Conservation (phyloP, 2,888 invertebrate species). For the Rotaria sp. region DNA sequence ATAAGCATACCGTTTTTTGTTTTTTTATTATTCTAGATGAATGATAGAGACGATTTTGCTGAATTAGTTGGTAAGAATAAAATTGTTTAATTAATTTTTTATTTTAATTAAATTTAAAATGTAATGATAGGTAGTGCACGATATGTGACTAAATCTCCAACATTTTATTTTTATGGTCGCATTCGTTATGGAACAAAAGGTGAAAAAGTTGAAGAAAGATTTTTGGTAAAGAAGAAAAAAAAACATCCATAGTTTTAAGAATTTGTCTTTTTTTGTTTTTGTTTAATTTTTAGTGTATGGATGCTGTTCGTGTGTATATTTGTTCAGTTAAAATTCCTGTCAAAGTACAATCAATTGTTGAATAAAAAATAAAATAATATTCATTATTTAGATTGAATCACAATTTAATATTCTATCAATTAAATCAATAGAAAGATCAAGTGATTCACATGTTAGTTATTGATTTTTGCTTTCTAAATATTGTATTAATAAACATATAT, state of each 20-base stretch:
- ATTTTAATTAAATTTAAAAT: not conserved
- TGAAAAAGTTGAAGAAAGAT: constrained; percentile 2
- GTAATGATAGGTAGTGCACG: not conserved
- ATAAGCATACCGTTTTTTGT: not conserved
- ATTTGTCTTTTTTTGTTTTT: not conserved
- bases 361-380: not conserved
- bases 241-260: too few relatives aligned
- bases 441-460: constrained; percentile 14
- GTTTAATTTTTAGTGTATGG: not conserved
- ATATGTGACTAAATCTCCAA: not conserved
- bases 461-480: not conserved
- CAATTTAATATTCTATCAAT: constrained; percentile 2
- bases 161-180: not conserved
- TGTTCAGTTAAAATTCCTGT: constrained; percentile 13
- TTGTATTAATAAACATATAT: not conserved
- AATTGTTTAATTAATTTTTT: not conserved
- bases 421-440: not conserved
- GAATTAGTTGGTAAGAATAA: not conserved
- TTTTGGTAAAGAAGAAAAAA: not conserved
- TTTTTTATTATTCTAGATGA: not conserved
- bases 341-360: not conserved
- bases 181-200: constrained; percentile 23
- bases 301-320: not conserved
- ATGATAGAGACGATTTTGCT: constrained; percentile 3
- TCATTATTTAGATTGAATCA: constrained; percentile 2